These are phyloP conservation scores for Oryzias woworae DNA, from an alignment of 2,113 vertebrate genomes.

Conservation along the genomic window DNA sequence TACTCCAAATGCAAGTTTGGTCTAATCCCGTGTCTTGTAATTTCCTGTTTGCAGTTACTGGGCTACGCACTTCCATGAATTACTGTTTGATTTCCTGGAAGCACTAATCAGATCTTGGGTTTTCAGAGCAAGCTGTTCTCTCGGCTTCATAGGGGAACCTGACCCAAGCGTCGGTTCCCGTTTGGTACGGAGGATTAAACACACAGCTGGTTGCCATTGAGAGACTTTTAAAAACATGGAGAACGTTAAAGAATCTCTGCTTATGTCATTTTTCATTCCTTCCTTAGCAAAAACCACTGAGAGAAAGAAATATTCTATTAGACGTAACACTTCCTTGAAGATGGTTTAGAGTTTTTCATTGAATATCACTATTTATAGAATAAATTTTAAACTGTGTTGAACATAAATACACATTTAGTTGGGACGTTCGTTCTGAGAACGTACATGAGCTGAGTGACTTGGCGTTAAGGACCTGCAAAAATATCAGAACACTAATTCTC, in stretches of 20 bases:
- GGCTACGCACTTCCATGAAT: slow-evolving; percentile 42
- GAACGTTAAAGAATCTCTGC: slow-evolving; percentile 31
- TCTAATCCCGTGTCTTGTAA: slow-evolving; percentile 43
- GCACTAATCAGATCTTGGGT: slow-evolving; percentile 48
- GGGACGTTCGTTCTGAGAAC: too few relatives aligned
- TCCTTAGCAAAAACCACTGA: slow-evolving; percentile 11
- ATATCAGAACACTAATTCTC: too few relatives aligned
- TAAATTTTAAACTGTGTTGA: too few relatives aligned
- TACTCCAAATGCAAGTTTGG: slow-evolving; percentile 14
- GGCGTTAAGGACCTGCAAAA: too few relatives aligned
- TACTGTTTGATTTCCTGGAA: slow-evolving; percentile 35
- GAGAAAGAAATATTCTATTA: too few relatives aligned
- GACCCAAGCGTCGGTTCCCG: slow-evolving; percentile 47
- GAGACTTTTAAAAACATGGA: slow-evolving; percentile 19
- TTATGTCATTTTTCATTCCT: not conserved
- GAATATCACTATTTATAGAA: too few relatives aligned
- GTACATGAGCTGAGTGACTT: too few relatives aligned
- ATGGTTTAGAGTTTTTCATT: too few relatives aligned
- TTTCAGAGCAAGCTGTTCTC: slow-evolving; percentile 29
- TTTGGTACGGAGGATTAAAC: slow-evolving; percentile 27
- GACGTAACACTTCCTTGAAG: too few relatives aligned
- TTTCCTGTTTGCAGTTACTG: slow-evolving; percentile 47
- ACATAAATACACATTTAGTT: too few relatives aligned
- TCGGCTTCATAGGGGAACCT: slow-evolving; percentile 34
- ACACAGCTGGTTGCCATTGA: slow-evolving; percentile 9